phyloP scores from a whole-genome alignment of 2,797 vertebrate genomes.

The Gambusia yucatana region DNA sequence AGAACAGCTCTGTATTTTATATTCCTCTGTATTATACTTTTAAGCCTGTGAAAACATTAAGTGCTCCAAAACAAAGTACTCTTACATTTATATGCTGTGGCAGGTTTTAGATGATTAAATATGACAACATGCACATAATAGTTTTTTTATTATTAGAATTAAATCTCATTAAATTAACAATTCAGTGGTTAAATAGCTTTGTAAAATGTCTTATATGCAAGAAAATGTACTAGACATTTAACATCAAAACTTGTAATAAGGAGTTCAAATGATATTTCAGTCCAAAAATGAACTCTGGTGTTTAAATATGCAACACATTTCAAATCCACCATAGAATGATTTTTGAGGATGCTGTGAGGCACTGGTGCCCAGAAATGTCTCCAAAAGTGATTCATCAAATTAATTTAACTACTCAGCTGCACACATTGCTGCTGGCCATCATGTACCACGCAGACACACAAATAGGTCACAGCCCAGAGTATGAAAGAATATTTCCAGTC shows the following conservation, averaged over 20 bases:
- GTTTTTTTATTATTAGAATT: not conserved
- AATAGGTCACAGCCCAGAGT: constrained; percentile 1
- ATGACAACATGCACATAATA: not conserved
- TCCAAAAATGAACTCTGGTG: not conserved
- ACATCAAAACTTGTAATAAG: not conserved
- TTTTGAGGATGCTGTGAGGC: not conserved
- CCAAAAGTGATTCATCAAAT: constrained; percentile 19
- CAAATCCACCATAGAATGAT: not conserved
- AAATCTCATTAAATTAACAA: not conserved
- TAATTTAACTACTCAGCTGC: constrained; percentile 2
- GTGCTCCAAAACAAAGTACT: not conserved
- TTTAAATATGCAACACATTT: not conserved
- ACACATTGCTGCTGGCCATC: not conserved
- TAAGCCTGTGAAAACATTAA: not conserved
- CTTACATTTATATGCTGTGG: not conserved
- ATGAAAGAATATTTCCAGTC: constrained; percentile 15
- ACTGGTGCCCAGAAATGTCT: not conserved
- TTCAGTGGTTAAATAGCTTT: not conserved
- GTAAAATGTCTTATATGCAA: not conserved
- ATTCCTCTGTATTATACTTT: not conserved
- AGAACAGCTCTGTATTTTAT: not conserved
- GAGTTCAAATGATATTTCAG: not conserved
- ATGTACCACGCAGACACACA: not conserved
- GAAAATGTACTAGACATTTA: not conserved
- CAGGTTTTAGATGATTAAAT: not conserved